Conservation (phyloP, 2,113 vertebrate species). For the Spea multiplicata region DNA sequence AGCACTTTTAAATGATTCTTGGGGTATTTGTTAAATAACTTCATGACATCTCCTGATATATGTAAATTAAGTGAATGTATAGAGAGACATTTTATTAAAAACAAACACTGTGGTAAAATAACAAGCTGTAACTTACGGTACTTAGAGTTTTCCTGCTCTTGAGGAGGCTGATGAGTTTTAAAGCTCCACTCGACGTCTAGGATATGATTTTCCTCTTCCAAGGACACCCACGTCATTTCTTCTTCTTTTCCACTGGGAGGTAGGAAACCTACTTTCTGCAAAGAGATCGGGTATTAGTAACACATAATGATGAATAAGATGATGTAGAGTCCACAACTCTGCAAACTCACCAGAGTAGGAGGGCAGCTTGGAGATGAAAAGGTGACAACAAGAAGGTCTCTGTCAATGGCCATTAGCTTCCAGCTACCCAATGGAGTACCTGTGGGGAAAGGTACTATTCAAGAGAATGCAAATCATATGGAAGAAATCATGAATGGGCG, state of each 20-base stretch:
- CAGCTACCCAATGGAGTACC: slow-evolving; percentile 59
- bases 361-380: slow-evolving; percentile 81
- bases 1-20: too few species aligned
- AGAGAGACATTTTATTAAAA: too few species aligned
- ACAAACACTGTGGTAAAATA: too few species aligned
- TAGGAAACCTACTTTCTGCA: slow-evolving; percentile 85
- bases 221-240: slow-evolving; percentile 76
- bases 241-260: slow-evolving; percentile 71
- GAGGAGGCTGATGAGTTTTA: slow-evolving; percentile 74
- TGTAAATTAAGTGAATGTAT: too few species aligned
- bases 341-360: slow-evolving; percentile 72
- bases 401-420: slow-evolving; percentile 76
- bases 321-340: background rate
- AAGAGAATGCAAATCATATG: too few species aligned
- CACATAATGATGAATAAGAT: background rate
- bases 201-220: slow-evolving; percentile 74
- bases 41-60: background rate
- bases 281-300: too few species aligned
- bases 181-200: slow-evolving; percentile 79
- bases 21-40: background rate
- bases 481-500: too few species aligned
- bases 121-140: slow-evolving; percentile 70
- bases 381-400: slow-evolving; percentile 83
- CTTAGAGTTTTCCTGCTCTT: slow-evolving; percentile 79
- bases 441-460: too few species aligned